Percentiles rank a stretch among this genome's conserved stretches.
These are phyloP conservation scores for Netelia fuscicornis DNA, from an alignment of 2,888 invertebrate species.

Conservation along the genomic window DNA sequence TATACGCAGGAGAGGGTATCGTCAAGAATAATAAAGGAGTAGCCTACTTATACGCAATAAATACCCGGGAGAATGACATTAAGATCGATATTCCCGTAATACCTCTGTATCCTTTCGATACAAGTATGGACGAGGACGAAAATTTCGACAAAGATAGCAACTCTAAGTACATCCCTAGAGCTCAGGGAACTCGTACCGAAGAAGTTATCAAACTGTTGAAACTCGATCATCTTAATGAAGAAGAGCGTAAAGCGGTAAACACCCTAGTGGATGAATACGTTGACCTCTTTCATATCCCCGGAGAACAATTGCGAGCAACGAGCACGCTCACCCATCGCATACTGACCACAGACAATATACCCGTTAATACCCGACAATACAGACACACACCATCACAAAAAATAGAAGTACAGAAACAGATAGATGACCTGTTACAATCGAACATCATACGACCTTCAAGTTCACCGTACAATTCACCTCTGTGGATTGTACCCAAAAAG, in stretches of 20 bases:
- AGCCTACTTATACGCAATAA: too few species aligned
- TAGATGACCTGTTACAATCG: too few species aligned
- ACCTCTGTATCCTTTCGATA: slow-evolving; percentile 22
- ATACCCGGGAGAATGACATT: too few species aligned
- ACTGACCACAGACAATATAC: slow-evolving; percentile 20
- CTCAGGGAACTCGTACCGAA: not conserved
- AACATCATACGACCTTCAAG: too few species aligned
- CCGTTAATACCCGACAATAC: slow-evolving; percentile 37
- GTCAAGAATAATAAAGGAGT: too few species aligned
- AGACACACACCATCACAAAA: not conserved
- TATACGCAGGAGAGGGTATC: too few species aligned
- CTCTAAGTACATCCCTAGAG: not conserved
- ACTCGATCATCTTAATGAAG: slow-evolving; percentile 11
- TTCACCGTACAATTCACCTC: too few species aligned
- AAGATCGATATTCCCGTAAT: not conserved
- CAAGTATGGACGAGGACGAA: slow-evolving; percentile 20
- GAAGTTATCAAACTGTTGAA: not conserved
- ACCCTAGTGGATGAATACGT: slow-evolving; percentile 8
- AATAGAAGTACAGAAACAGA: not conserved
- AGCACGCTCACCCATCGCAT: slow-evolving; percentile 11
- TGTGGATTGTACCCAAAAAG: too few species aligned
- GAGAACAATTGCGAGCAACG: not conserved
- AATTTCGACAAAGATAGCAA: not conserved
- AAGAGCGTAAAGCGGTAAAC: slow-evolving; percentile 19
- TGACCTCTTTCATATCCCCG: too few species aligned